Evolutionary conservation across 2,888 invertebrate genomes (phyloP).

Genomic region (Cataglyphis albicans): DNA sequence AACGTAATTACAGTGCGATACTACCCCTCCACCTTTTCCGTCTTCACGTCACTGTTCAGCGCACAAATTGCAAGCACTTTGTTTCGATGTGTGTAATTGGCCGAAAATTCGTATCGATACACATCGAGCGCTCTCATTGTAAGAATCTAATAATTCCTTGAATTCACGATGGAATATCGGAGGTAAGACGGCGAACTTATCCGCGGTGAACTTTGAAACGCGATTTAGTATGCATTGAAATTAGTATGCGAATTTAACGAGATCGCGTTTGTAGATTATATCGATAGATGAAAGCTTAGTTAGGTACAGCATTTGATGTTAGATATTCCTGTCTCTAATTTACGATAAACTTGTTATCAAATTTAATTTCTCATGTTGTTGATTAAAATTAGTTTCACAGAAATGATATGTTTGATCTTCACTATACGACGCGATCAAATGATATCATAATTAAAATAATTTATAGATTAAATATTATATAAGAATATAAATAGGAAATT

Average conservation of each 20-base stretch:
- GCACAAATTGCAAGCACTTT: constrained; percentile 30
- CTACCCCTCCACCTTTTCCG: constrained; percentile 17
- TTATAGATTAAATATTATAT: background rate
- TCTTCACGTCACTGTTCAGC: constrained; percentile 3
- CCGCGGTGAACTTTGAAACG: constrained; percentile 37
- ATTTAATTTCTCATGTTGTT: background rate
- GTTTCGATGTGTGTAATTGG: constrained; percentile 59
- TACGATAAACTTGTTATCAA: constrained; percentile 10
- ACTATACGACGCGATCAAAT: background rate
- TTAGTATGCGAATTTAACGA: constrained; percentile 38
- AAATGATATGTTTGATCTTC: background rate
- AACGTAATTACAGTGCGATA: constrained; percentile 72
- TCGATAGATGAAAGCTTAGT: constrained; percentile 22
- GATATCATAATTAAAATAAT: background rate
- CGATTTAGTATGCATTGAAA: constrained; percentile 47
- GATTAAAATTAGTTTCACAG: constrained; percentile 23
- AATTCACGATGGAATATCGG: constrained; percentile 55
- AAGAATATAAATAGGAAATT: background rate
- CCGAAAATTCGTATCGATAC: constrained; percentile 61
- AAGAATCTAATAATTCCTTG: constrained; percentile 67
- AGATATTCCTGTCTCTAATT: background rate
- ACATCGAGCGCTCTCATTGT: constrained; percentile 39
- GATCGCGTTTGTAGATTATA: constrained; percentile 40
- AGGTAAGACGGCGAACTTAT: constrained; percentile 31
- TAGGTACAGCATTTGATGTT: constrained; percentile 7